Base-by-base conservation (phyloP, 2,888 invertebrate genomes). In the Podotricha telesiphe region DNA sequence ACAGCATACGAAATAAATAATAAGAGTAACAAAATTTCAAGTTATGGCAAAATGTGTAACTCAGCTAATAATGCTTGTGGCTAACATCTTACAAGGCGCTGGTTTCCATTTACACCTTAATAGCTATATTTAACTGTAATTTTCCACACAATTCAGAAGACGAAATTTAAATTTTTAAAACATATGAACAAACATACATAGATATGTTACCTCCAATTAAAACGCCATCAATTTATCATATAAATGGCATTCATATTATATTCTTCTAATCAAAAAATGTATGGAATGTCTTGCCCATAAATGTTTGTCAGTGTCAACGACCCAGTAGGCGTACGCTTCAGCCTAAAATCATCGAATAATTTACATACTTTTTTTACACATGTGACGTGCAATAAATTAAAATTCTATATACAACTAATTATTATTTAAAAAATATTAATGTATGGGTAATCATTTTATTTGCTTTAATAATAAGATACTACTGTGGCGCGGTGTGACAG, bases 231-330 rank as follows among this genome's bases (percentile, higher is more conserved):
- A 20, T 59, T 22, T 10, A 55, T 22, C n/a, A 59, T 42, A 42
- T 58, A 22, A 42, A 59, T 22, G 48, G 17, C 34, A 48, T 37
- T 0, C 5, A 19, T 34, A 22, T 59, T 7, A 42, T 62, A 45
- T 48, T 62, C 11, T 34, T 13, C 37, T 47, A 62, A 59, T 59
- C 34, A 62, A 62, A 17, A 62, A 62, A 62, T 62, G 37, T 62
- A 37, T 50, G 37, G 62, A 62, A 62, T 62, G 62, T 48, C 50
- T 51, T 40, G 47, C 63, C 64, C 53, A 53, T 64, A 64, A 51
- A 20, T 51, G 64, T 67, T 62, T 51, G 61, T 55, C 53, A 62
- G 53, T 19, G 67, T 67, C 67, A 67, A 67, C 53, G 67, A 55
- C 67, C 61, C 45, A 61, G 67, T 67, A 62, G 67, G 67, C 61